These are phyloP conservation scores for Caenorhabditis drosophilae DNA, from an alignment of 2,888 invertebrate genomes.

Conservation along the genomic window DNA sequence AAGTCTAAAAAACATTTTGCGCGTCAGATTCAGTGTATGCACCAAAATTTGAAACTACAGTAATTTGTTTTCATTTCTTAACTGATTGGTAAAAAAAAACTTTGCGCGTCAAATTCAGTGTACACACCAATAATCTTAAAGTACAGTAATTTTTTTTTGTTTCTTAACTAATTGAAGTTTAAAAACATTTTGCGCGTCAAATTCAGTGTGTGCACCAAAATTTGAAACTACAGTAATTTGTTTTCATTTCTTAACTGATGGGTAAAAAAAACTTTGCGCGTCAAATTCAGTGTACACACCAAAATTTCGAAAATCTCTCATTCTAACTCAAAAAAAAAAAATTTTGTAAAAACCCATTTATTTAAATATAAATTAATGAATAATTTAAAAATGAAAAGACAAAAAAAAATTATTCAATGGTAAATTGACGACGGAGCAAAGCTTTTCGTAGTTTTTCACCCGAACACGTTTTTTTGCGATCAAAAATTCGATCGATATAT, in stretches of 20 bases:
- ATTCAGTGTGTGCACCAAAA: background rate
- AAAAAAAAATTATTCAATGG: conserved; percentile 18
- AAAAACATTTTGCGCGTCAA: background rate
- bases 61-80: too few relatives aligned
- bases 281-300: background rate
- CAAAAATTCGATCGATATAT: conserved; percentile 47
- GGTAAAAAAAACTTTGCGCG: background rate
- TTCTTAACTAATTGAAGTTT: background rate
- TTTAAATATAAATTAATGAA: background rate
- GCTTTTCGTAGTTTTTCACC: conserved; percentile 29
- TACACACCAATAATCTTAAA: too few relatives aligned
- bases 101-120: too few relatives aligned
- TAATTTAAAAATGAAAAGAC: background rate
- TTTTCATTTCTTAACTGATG: background rate
- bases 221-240: background rate
- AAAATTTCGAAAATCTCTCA: background rate
- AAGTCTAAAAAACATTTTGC: too few relatives aligned
- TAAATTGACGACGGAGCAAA: conserved; percentile 39
- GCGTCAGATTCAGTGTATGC: too few relatives aligned
- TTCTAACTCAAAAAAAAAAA: background rate
- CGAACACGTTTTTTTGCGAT: conserved; percentile 28
- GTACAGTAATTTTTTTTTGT: background rate
- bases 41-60: too few relatives aligned
- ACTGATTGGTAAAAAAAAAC: too few relatives aligned
- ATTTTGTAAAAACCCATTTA: background rate